Conservation (phyloP, 2,797 vertebrate species). For the Fratercula arctica region DNA sequence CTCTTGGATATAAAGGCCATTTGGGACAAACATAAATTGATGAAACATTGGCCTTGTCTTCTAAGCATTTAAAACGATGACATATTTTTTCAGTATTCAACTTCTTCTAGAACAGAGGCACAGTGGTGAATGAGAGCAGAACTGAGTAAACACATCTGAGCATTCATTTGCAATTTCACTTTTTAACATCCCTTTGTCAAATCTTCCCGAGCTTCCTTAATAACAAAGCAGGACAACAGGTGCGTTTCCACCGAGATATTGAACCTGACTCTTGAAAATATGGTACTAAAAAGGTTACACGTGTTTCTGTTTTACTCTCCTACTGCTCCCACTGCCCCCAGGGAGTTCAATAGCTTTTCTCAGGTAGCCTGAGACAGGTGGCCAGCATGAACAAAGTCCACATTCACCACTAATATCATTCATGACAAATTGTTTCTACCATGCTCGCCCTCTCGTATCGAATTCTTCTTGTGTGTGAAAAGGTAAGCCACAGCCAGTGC, state of each 20-base stretch:
- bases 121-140: background rate
- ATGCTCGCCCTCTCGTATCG: background rate
- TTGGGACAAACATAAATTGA: conserved; percentile 19
- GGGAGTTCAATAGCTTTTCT: background rate
- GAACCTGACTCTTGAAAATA: background rate
- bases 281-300: background rate
- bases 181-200: background rate
- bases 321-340: background rate
- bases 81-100: background rate
- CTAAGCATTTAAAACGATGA: background rate
- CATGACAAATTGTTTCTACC: background rate
- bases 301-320: background rate
- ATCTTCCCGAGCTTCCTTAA: background rate
- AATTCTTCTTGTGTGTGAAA: background rate
- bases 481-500: background rate
- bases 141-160: background rate
- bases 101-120: background rate
- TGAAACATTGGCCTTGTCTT: background rate
- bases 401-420: background rate
- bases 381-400: fast-evolving
- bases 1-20: background rate
- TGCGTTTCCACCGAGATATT: fast-evolving
- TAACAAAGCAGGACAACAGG: background rate
- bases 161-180: background rate
- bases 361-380: background rate